Percentiles rank a stretch among this genome's conserved stretches.
Evolutionary conservation across 2,888 invertebrate genomes (phyloP).

Genomic region (Eupithecia abbreviata): DNA sequence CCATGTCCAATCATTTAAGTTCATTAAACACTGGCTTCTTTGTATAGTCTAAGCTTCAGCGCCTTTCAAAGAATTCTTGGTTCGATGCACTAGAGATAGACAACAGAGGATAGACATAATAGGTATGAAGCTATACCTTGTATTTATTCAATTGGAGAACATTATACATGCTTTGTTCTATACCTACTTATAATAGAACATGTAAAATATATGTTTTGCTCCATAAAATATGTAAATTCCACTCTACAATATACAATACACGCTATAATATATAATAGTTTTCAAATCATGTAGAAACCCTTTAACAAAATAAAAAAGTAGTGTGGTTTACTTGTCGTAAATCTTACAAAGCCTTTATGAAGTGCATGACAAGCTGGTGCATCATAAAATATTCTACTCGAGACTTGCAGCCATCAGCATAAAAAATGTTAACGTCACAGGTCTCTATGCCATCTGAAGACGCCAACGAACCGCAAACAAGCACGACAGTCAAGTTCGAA

Average conservation of each 20-base stretch:
- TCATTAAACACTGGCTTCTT: not conserved
- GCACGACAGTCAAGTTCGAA: slow-evolving; percentile 46
- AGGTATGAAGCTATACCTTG: not conserved
- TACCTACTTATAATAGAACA: not conserved
- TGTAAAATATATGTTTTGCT: not conserved
- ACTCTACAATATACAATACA: too few relatives aligned
- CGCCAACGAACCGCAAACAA: slow-evolving; percentile 38
- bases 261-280: too few relatives aligned
- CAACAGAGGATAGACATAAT: not conserved
- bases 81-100: not conserved
- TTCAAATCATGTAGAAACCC: not conserved
- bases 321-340: not conserved
- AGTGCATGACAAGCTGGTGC: not conserved
- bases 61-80: not conserved
- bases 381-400: not conserved
- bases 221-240: not conserved
- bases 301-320: not conserved
- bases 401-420: slow-evolving; percentile 4
- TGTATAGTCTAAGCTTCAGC: not conserved
- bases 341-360: not conserved
- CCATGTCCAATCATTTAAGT: not conserved
- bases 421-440: slow-evolving; percentile 6
- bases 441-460: not conserved
- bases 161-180: not conserved
- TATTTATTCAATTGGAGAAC: not conserved